phyloP scores from a whole-genome alignment of 64 coral and sea anemone species.

The Pachyseris speciosa region DNA sequence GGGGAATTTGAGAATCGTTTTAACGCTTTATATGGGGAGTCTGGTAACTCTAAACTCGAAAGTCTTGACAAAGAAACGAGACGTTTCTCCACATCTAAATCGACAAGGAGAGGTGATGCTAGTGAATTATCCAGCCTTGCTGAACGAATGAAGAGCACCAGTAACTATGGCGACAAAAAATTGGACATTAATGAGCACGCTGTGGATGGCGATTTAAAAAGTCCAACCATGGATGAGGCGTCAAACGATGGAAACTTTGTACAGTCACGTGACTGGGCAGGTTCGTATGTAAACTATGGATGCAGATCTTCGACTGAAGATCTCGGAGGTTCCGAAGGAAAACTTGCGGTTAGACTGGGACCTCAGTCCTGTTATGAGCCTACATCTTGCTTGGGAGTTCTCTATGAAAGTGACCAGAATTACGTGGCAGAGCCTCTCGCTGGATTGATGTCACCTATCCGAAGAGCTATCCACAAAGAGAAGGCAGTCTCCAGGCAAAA shows the following conservation, averaged over 20 bases:
- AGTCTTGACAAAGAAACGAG: neutral
- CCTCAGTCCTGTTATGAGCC: neutral
- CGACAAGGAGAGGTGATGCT: neutral
- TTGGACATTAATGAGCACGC: neutral
- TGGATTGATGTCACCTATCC: conserved; percentile 21
- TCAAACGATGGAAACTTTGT: neutral
- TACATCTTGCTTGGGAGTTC: neutral
- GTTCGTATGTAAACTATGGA: conserved; percentile 2
- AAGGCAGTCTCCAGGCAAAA: neutral
- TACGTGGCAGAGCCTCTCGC: neutral
- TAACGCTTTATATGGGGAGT: neutral
- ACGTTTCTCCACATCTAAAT: neutral
- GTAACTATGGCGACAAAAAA: neutral
- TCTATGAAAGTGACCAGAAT: neutral
- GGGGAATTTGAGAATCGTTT: neutral
- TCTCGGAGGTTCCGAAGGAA: neutral
- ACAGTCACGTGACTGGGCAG: neutral
- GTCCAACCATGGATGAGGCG: neutral
- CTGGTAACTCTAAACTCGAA: neutral
- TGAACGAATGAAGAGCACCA: neutral
- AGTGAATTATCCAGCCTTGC: neutral
- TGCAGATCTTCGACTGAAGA: conserved; percentile 2
- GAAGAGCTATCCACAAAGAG: neutral
- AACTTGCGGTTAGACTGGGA: no score
- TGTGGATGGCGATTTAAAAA: neutral